Evolutionary conservation across 1,140 invertebrate species (phyloP).

Genomic region (Apocrypta bakeri): DNA sequence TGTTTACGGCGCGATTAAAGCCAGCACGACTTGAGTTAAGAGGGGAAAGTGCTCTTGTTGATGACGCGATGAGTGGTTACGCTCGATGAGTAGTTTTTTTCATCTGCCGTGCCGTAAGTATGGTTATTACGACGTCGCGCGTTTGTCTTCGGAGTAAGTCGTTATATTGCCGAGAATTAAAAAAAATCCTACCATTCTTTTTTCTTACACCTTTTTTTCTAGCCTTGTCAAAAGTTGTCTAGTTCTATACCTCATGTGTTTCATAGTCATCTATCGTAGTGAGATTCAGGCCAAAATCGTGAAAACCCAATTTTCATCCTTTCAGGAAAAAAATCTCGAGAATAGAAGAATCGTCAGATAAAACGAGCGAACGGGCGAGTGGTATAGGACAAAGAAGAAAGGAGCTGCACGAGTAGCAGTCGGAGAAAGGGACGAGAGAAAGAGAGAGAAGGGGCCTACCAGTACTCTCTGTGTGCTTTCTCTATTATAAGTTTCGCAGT

Average conservation of each 20-base stretch:
- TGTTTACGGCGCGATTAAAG: constrained; percentile 37
- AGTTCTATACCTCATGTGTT: not conserved
- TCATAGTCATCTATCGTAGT: not conserved
- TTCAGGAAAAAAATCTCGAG: not conserved
- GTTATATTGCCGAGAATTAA: too few relatives aligned
- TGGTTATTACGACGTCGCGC: too few relatives aligned
- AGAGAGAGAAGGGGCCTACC: too few relatives aligned
- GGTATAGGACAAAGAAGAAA: not conserved
- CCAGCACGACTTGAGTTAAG: not conserved
- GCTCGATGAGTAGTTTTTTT: constrained; percentile 19
- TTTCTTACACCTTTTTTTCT: too few relatives aligned
- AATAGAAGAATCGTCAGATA: not conserved
- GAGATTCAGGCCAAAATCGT: not conserved
- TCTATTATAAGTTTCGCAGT: constrained; percentile 36
- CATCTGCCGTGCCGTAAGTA: not conserved
- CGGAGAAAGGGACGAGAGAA: not conserved
- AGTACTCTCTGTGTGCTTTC: not conserved
- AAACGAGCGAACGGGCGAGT: not conserved
- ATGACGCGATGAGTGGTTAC: not conserved
- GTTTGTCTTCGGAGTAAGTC: too few relatives aligned
- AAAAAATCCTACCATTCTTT: too few relatives aligned
- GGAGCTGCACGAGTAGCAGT: constrained; percentile 16
- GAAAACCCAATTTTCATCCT: constrained; percentile 30
- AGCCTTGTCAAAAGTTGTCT: not conserved
- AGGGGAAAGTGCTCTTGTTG: not conserved